Conservation (phyloP, 2,888 invertebrate genomes). For the Unio pictorum region DNA sequence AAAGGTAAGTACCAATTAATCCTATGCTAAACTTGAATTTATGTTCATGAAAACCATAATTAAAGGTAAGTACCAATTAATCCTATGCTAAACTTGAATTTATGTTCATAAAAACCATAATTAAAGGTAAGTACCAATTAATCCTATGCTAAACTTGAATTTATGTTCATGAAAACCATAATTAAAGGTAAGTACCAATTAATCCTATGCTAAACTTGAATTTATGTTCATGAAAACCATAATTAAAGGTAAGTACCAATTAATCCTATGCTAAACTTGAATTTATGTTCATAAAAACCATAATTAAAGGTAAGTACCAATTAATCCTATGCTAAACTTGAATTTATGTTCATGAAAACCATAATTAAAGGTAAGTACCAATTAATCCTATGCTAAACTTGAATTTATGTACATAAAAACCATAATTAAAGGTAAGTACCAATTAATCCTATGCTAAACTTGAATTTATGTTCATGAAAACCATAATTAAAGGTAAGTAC, state of each 20-base stretch:
- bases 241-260: constrained; percentile 70
- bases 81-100: too few species aligned
- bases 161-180: constrained; percentile 88
- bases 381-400: too few species aligned
- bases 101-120: too few species aligned
- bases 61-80: constrained; percentile 76
- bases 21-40: too few species aligned
- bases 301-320: constrained; percentile 82
- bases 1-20: constrained; percentile 70
- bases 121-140: constrained; percentile 70
- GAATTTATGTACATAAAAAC: constrained; percentile 85
- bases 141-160: too few species aligned
- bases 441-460: too few species aligned
- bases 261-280: too few species aligned
- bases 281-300: constrained; percentile 85
- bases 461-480: too few species aligned
- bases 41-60: constrained; percentile 93
- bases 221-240: too few species aligned
- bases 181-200: constrained; percentile 80
- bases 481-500: constrained; percentile 70
- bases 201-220: too few species aligned
- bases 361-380: constrained; percentile 70
- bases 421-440: constrained; percentile 83
- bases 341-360: too few species aligned
- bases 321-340: too few species aligned